phyloP scores from a whole-genome alignment of 2,888 invertebrate genomes.

The Chymomyza procnemis region DNA sequence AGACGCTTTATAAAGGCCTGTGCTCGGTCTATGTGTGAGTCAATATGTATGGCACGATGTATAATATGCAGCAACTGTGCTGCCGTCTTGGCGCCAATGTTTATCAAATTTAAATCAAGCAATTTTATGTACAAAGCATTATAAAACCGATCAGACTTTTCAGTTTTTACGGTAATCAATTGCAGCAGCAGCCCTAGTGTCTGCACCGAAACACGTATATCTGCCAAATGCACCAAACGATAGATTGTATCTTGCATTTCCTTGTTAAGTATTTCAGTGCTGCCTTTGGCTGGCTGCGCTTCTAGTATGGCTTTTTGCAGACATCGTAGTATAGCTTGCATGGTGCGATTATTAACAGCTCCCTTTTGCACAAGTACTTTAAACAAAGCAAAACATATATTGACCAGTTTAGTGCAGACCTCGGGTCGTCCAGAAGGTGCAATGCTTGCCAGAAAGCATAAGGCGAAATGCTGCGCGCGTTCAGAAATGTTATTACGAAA shows the following conservation, averaged over 20 bases:
- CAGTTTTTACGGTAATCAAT: slow-evolving; percentile 71
- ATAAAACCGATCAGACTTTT: slow-evolving; percentile 83
- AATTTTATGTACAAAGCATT: slow-evolving; percentile 93
- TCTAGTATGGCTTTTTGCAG: slow-evolving; percentile 85
- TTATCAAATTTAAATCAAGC: slow-evolving; percentile 84
- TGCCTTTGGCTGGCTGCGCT: slow-evolving; percentile 69
- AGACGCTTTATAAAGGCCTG: slow-evolving; percentile 92
- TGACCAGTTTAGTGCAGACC: slow-evolving; percentile 90
- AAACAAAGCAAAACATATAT: slow-evolving; percentile 97
- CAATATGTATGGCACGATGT: slow-evolving; percentile 90
- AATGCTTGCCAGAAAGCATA: slow-evolving; percentile 94
- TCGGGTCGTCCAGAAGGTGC: slow-evolving; percentile 85
- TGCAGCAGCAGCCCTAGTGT: slow-evolving; percentile 77
- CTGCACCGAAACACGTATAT: slow-evolving; percentile 84
- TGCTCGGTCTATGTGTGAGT: slow-evolving; percentile 85
- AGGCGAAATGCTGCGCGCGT: slow-evolving; percentile 94
- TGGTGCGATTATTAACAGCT: slow-evolving; percentile 89
- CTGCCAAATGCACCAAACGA: slow-evolving; percentile 88
- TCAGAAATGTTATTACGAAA: slow-evolving; percentile 91
- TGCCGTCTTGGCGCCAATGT: slow-evolving; percentile 81
- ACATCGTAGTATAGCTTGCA: slow-evolving; percentile 89
- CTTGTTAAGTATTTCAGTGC: slow-evolving; percentile 72
- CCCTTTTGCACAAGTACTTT: slow-evolving; percentile 91
- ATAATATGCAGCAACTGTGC: slow-evolving; percentile 92
- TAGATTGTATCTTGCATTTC: slow-evolving; percentile 85